Conservation (phyloP, 1,140 invertebrate species). For the Brachionus angularis region DNA sequence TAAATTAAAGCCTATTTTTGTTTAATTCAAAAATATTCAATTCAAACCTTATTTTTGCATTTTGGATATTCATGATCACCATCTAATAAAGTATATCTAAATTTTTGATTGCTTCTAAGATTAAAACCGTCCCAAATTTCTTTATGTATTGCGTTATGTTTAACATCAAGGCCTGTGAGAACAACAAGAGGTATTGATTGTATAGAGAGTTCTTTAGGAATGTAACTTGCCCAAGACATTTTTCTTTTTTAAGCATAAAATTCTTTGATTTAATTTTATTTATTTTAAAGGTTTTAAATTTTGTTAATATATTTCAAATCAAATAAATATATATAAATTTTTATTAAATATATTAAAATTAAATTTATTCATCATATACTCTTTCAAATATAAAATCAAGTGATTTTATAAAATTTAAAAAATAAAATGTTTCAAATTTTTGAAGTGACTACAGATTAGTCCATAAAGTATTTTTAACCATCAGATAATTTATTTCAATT, state of each 20-base stretch:
- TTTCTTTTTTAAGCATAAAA: no score
- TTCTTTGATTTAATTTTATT: neutral
- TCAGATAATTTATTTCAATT: no score
- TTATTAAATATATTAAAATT: no score
- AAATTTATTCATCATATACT: no score
- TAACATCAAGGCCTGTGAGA: conserved; percentile 76
- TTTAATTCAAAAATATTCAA: neutral
- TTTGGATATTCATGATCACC: conserved; percentile 75
- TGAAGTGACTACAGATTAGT: no score
- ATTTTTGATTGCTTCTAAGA: conserved; percentile 71
- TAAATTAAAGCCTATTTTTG: no score
- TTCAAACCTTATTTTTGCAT: conserved; percentile 73
- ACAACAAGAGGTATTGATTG: conserved; percentile 77
- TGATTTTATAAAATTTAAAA: no score
- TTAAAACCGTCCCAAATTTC: conserved; percentile 86
- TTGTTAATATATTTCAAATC: neutral
- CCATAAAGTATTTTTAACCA: no score
- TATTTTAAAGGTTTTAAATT: no score
- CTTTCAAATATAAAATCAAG: no score
- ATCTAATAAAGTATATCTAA: conserved; percentile 71
- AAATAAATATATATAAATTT: no score
- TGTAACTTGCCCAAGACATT: conserved; percentile 58
- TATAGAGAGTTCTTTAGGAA: conserved; percentile 64
- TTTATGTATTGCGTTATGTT: conserved; percentile 78
- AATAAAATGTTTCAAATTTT: no score